phyloP scores from a whole-genome alignment of 2,888 invertebrate species.

The Tillus elongatus region DNA sequence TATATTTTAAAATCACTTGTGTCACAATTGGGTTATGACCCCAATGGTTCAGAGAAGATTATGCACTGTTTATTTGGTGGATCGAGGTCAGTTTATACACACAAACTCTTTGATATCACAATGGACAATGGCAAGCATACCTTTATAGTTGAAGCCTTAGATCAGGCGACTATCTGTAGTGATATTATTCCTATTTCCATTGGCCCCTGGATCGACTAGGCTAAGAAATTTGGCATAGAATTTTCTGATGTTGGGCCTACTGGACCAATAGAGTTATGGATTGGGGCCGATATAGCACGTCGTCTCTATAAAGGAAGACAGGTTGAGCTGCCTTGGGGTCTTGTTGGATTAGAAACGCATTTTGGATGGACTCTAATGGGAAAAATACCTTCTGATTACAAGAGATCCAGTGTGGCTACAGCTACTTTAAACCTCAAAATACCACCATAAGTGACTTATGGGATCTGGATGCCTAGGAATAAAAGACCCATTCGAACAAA shows the following conservation, averaged over 20 bases:
- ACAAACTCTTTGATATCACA: too few relatives aligned
- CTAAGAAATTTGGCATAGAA: neutral
- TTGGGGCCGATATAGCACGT: conserved; percentile 11
- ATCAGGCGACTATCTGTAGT: conserved; percentile 9
- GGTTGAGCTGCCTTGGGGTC: conserved; percentile 15
- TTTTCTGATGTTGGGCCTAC: neutral
- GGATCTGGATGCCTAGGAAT: conserved; percentile 30
- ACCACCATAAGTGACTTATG: conserved; percentile 27
- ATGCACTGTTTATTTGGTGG: conserved; percentile 11
- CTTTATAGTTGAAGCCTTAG: conserved; percentile 6
- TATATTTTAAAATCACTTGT: too few relatives aligned
- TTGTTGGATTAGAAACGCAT: conserved; percentile 13
- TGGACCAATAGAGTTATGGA: conserved; percentile 6
- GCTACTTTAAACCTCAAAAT: conserved; percentile 9
- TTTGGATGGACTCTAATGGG: conserved; percentile 29
- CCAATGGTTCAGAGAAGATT: too few relatives aligned
- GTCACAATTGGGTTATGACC: too few relatives aligned
- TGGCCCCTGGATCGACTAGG: conserved; percentile 9
- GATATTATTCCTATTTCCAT: conserved; percentile 4
- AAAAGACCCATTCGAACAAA: conserved; percentile 24
- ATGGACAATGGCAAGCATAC: too few relatives aligned
- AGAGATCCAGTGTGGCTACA: neutral
- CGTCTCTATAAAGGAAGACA: conserved; percentile 8
- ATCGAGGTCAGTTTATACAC: too few relatives aligned
- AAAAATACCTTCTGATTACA: conserved; percentile 2